Base-by-base conservation (phyloP, 2,113 vertebrate species). In the Fregetta grallaria region DNA sequence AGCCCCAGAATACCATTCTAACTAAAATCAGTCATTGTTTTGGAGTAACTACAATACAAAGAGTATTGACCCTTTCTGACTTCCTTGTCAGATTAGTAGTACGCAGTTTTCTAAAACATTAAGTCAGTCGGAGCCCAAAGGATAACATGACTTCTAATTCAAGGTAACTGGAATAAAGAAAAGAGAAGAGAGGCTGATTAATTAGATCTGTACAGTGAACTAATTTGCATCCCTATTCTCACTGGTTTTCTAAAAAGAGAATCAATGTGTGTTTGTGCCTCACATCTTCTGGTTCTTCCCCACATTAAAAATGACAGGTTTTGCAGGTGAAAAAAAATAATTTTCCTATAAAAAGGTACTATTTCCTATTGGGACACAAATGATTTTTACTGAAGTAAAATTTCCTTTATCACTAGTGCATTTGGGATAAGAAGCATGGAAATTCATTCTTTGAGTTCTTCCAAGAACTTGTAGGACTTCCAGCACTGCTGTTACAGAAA, bases 211-310 rank as follows among this genome's bases (percentile, higher is more conserved):
- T 73, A 85, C 55, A 70, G 92, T 82, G 97, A 97, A 95, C 96
- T 97, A 95, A 97, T 97, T 97, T 97, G 96, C 96, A 97, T 97
- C 89, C 62, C 80, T 97, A 94, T 97, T 97, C 97, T 97, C 96
- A 79, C 92, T 85, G 97, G 95, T 95, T 96, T 97, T 97, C 96
- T 96, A 97, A 95, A 96, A 95, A 95, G 91, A 95, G 94, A 91
- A 95, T 87, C 88, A 66, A 87, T 0, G 71, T 87, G 63, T 92
- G 84, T 94, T 95, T 96, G 89, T 88, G 89, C 84, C 66, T 97
- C 74, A 73, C 74, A 95, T 94, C 86, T 85, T 95, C 81, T 91
- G 73, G 73, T 80, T 88, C 92, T 75, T 92, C 52, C 70, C 30
- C 66, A 94, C 59, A 94, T 94, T 89, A 90, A 92, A 95, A 89